These are phyloP conservation scores for Zosterops hypoxanthus DNA, from an alignment of 2,113 vertebrate genomes.

Conservation along the genomic window DNA sequence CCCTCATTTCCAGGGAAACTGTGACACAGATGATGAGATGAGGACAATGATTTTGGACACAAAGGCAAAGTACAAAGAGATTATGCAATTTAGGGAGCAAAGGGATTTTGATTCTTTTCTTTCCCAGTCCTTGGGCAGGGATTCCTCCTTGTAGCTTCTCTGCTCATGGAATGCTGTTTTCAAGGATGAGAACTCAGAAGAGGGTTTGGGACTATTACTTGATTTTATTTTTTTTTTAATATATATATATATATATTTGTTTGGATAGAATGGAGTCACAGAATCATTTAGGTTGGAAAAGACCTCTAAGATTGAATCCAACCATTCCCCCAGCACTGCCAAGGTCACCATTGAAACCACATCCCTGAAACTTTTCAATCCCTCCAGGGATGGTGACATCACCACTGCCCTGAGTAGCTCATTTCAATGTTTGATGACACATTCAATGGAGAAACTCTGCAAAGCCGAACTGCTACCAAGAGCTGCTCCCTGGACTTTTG, in stretches of 20 bases:
- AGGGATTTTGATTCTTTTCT: not conserved
- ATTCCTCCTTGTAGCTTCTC: not conserved
- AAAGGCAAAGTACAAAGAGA: not conserved
- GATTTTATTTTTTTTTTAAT: not conserved
- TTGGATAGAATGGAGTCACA: not conserved
- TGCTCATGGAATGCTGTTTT: not conserved
- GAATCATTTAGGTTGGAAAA: not conserved
- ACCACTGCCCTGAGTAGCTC: not conserved
- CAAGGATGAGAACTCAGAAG: not conserved
- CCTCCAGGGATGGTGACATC: not conserved
- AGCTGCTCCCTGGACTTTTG: not conserved
- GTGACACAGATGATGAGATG: not conserved
- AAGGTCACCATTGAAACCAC: not conserved
- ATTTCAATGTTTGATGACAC: not conserved
- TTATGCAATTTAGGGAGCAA: not conserved
- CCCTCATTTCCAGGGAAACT: not conserved
- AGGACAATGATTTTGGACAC: not conserved
- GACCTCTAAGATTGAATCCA: not conserved
- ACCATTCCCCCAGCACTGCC: not conserved
- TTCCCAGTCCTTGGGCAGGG: not conserved
- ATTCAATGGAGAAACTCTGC: not conserved
- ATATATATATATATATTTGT: not conserved
- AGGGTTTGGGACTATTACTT: not conserved
- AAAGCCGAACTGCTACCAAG: not conserved
- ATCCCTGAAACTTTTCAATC: not conserved